Evolutionary conservation across 2,113 vertebrate species (phyloP).

Genomic region (Amphilophus citrinellus): DNA sequence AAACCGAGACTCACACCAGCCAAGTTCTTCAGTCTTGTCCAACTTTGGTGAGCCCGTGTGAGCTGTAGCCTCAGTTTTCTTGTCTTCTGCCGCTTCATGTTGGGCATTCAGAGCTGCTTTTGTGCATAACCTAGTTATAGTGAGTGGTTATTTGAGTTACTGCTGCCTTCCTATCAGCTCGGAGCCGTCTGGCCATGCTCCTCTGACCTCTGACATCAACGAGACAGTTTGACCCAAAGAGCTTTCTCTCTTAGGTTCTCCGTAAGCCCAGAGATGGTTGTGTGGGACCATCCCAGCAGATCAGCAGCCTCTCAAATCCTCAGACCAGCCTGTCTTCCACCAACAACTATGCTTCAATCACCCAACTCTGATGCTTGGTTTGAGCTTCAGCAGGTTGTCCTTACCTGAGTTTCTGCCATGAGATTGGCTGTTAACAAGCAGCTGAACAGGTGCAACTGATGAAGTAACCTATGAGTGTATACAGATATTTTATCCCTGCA

Average conservation of each 20-base stretch:
- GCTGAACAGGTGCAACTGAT: not conserved
- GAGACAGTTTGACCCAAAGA: no score
- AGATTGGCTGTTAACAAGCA: not conserved
- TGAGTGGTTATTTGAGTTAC: no score
- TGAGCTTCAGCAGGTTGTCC: not conserved
- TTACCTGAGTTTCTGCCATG: not conserved
- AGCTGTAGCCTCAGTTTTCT: not conserved
- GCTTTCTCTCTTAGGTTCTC: not conserved
- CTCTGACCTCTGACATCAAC: not conserved
- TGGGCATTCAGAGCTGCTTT: not conserved
- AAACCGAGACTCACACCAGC: no score
- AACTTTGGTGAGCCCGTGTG: no score
- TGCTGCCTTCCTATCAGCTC: no score
- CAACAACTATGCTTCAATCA: not conserved
- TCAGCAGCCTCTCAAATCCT: not conserved
- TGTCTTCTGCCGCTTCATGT: not conserved
- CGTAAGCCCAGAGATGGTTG: not conserved
- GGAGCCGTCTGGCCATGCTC: not conserved
- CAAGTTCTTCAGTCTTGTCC: no score
- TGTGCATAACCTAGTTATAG: not conserved
- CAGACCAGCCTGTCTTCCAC: not conserved
- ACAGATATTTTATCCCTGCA: not conserved
- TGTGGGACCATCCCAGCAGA: no score
- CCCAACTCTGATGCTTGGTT: not conserved
- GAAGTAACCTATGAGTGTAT: not conserved